phyloP scores from a whole-genome alignment of 92 coral and sea anemone genomes.

The Diadumene lineata region DNA sequence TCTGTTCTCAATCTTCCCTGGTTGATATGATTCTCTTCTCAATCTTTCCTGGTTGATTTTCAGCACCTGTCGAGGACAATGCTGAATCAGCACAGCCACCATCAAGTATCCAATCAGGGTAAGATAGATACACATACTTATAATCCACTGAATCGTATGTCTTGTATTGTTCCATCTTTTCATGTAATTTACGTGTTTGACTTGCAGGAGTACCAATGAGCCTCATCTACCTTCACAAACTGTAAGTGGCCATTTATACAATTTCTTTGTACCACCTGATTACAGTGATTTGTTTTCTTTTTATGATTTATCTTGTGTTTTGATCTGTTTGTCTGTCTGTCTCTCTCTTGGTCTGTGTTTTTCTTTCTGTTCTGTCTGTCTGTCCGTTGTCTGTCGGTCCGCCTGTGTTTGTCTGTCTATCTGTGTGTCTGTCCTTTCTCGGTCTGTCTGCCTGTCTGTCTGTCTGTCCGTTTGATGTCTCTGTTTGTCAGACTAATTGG shows the following conservation, averaged over 20 bases:
- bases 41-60: too few species aligned
- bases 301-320: not conserved
- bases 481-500: too few species aligned
- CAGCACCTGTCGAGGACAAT: constrained; percentile 22
- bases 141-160: too few species aligned
- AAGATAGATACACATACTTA: too few species aligned
- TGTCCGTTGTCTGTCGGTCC: not conserved
- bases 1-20: too few species aligned
- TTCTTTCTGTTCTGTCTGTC: not conserved
- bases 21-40: too few species aligned
- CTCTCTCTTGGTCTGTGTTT: not conserved
- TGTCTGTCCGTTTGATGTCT: not conserved
- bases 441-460: not conserved
- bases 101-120: constrained; percentile 26
- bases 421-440: not conserved
- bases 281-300: too few species aligned
- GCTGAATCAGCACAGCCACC: constrained; percentile 17
- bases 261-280: not conserved
- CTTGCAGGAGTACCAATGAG: not conserved
- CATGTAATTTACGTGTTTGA: not conserved
- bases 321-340: not conserved
- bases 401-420: not conserved
- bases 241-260: not conserved
- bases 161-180: not conserved
- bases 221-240: not conserved